phyloP scores from a whole-genome alignment of 1,140 invertebrate species.

The Pararge aegeria region DNA sequence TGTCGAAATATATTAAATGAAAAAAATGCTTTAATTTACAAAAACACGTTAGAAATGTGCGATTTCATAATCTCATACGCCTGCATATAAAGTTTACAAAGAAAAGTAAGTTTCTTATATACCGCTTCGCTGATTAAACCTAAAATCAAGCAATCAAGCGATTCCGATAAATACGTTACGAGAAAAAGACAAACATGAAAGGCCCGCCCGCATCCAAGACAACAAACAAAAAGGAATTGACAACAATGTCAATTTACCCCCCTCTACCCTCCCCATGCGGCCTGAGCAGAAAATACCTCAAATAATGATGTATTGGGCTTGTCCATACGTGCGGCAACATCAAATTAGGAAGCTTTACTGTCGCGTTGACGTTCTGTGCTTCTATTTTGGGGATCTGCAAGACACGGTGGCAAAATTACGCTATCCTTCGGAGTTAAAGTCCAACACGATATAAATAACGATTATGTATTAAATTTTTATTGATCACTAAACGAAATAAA shows the following conservation, averaged over 20 bases:
- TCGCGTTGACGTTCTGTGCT: slow-evolving; percentile 44
- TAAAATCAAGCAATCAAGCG: slow-evolving; percentile 20
- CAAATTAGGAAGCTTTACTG: slow-evolving; percentile 58
- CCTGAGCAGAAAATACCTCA: slow-evolving; percentile 49
- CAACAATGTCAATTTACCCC: slow-evolving; percentile 52
- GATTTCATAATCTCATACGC: too few species aligned
- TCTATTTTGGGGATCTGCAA: slow-evolving; percentile 32
- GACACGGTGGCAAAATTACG: not conserved
- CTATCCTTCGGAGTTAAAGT: not conserved
- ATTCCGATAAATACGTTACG: slow-evolving; percentile 30
- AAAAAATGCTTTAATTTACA: too few species aligned
- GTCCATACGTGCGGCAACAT: slow-evolving; percentile 56
- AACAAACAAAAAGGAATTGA: slow-evolving; percentile 49
- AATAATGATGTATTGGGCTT: slow-evolving; percentile 65
- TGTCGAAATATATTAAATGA: too few species aligned
- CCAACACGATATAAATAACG: not conserved
- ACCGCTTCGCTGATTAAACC: slow-evolving; percentile 11
- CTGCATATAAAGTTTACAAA: too few species aligned
- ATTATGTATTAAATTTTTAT: too few species aligned
- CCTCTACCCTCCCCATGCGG: slow-evolving; percentile 37
- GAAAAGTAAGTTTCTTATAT: not conserved
- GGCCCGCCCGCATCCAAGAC: slow-evolving; percentile 27
- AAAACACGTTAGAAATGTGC: too few species aligned
- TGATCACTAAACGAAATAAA: too few species aligned
- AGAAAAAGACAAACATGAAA: slow-evolving; percentile 32